Evolutionary conservation across 2,888 invertebrate species (phyloP), one percentile per base, ranked within the genome.

Genomic region (Amorpha juglandis): DNA sequence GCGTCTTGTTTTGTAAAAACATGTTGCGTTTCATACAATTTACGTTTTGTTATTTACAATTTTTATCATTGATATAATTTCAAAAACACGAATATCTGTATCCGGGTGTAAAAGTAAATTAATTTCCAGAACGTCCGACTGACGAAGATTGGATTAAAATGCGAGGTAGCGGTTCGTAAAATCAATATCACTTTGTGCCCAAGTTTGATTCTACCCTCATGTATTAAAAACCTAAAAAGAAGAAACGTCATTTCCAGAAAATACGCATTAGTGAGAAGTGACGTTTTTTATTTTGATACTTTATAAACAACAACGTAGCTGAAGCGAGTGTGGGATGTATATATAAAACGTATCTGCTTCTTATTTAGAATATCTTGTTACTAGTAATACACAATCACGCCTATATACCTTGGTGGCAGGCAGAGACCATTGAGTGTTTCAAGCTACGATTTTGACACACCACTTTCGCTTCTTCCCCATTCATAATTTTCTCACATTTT

Each of bases 291-390:
- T 55, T 55, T 55, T 16, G 6, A 16, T 19, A 3, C 3, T 21
- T 19, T 19, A 19, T 58, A 58, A 58, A 58, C 38, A 58, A 38
- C 16, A 53, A 53, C 33, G 11, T 1, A 58, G 2, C 1, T 42
- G 19, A 19, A 2, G 42, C n/a, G 14, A 63, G n/a, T 45, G 27
- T 33, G 47, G 27, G n/a, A n/a, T 11, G 21, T 19, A 19, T 0
- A 50, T 11, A 14, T 16, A 62, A 11, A n/a, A 47, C n/a, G n/a
- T 9, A n/a, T 1, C 14, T 62, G 14, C 45, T 47, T 42, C n/a
- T 62, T 62, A 27, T 42, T 45, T 45, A 62, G 27, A 45, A 45
- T 42, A 21, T 1, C 62, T n/a, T n/a, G n/a, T n/a, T n/a, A n/a
- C n/a, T n/a, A n/a, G n/a, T n/a, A n/a, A n/a, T n/a, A n/a, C n/a